A percentile compares a stretch with the other conserved stretches of the same genome.
Conservation (phyloP, 1,140 invertebrate species). For the Paracyclopina nana region DNA sequence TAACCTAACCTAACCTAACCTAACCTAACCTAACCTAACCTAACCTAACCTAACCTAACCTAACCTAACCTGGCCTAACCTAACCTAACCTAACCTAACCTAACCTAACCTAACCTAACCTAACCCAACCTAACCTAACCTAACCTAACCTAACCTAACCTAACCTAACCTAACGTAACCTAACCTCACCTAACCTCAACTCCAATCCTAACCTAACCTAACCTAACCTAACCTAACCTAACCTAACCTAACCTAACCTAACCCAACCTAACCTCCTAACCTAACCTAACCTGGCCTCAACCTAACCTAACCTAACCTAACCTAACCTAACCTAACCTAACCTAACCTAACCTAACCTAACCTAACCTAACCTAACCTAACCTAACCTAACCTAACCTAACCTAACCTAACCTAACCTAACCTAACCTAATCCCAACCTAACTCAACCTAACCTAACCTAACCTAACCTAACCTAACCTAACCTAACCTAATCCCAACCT, state of each 20-base stretch:
- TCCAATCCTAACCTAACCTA: slow-evolving; percentile 19
- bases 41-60: slow-evolving; percentile 20
- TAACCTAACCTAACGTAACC: slow-evolving; percentile 19
- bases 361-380: slow-evolving; percentile 18
- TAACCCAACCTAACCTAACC: slow-evolving; percentile 7
- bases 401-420: slow-evolving; percentile 16
- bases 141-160: slow-evolving; percentile 9
- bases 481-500: too few relatives aligned
- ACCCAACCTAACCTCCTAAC: too few relatives aligned
- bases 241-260: slow-evolving; percentile 16
- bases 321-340: slow-evolving; percentile 19
- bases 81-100: slow-evolving; percentile 19
- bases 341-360: slow-evolving; percentile 18
- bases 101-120: slow-evolving; percentile 12
- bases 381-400: slow-evolving; percentile 9
- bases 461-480: slow-evolving; percentile 18
- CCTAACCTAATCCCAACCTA: too few relatives aligned
- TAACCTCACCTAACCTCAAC: slow-evolving; percentile 18
- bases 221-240: slow-evolving; percentile 17
- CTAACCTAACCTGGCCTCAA: too few relatives aligned
- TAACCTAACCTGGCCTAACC: slow-evolving; percentile 18
- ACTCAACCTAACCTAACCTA: slow-evolving; percentile 20
- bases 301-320: slow-evolving; percentile 19
- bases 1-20: slow-evolving; percentile 22
- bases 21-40: slow-evolving; percentile 20